Conservation (phyloP, 2,113 vertebrate species). For the Lathamus discolor region DNA sequence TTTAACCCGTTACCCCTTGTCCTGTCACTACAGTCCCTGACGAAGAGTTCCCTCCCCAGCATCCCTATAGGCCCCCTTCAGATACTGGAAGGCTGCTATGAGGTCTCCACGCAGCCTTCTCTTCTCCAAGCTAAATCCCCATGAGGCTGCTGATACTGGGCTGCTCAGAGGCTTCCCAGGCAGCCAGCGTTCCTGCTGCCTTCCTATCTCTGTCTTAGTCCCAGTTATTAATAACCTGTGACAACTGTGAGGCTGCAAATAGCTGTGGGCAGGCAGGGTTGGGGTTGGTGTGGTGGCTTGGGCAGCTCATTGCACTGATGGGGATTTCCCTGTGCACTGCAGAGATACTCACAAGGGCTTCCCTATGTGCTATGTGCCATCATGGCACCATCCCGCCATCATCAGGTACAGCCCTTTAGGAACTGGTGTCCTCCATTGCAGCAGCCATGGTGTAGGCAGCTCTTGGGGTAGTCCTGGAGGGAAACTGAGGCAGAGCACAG, state of each 20-base stretch:
- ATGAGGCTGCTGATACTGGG: neutral
- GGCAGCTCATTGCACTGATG: neutral
- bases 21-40: too few relatives aligned
- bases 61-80: too few relatives aligned
- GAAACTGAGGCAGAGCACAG: neutral
- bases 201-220: rapidly evolving
- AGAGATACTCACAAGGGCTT: neutral
- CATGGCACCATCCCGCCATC: rapidly evolving
- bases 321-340: neutral
- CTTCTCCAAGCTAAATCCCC: too few relatives aligned
- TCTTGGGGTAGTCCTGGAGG: neutral
- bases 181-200: neutral
- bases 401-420: neutral
- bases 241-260: neutral
- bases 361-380: rapidly evolving
- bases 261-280: rapidly evolving
- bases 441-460: rapidly evolving
- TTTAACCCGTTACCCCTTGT: too few relatives aligned
- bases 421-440: rapidly evolving
- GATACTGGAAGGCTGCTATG: too few relatives aligned
- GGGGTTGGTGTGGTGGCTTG: neutral
- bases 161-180: neutral
- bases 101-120: too few relatives aligned
- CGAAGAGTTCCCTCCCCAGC: too few relatives aligned
- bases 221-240: neutral